These are phyloP conservation scores for Sarotherodon lohbergeri DNA, from an alignment of 2,113 vertebrate species.

Conservation along the genomic window DNA sequence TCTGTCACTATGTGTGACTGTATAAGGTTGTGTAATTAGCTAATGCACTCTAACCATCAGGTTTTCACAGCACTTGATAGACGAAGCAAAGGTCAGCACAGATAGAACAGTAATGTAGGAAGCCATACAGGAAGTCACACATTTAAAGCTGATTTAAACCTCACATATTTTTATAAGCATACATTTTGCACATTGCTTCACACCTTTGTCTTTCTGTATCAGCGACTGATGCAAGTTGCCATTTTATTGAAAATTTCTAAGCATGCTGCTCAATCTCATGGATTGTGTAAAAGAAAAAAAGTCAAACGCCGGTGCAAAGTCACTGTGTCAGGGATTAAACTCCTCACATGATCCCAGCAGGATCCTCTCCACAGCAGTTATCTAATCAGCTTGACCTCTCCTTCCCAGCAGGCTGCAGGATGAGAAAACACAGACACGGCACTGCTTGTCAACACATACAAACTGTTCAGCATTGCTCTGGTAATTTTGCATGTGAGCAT, in stretches of 20 bases:
- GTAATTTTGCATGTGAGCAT: neutral
- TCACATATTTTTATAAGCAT: neutral
- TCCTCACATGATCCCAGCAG: conserved; percentile 27
- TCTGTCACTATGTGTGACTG: neutral
- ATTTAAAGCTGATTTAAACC: neutral
- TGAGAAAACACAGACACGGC: conserved; percentile 58
- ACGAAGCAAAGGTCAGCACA: neutral
- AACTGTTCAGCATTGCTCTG: neutral
- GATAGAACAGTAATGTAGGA: neutral
- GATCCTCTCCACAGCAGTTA: conserved; percentile 42
- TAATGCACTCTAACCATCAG: neutral
- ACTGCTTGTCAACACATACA: conserved; percentile 1
- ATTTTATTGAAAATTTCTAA: neutral
- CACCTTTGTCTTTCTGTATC: neutral
- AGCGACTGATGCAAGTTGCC: neutral
- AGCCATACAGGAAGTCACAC: neutral
- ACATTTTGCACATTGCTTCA: neutral
- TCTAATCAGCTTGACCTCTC: conserved; percentile 65
- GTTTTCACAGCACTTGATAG: neutral
- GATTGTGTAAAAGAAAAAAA: neutral
- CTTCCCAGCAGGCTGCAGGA: conserved; percentile 12
- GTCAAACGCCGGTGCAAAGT: neutral
- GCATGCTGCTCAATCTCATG: neutral
- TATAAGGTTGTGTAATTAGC: neutral
- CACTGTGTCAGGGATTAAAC: neutral